Evolutionary conservation across 2,113 vertebrate species (phyloP), one percentile per base, ranked within the genome.

Genomic region (Orycteropus afer): DNA sequence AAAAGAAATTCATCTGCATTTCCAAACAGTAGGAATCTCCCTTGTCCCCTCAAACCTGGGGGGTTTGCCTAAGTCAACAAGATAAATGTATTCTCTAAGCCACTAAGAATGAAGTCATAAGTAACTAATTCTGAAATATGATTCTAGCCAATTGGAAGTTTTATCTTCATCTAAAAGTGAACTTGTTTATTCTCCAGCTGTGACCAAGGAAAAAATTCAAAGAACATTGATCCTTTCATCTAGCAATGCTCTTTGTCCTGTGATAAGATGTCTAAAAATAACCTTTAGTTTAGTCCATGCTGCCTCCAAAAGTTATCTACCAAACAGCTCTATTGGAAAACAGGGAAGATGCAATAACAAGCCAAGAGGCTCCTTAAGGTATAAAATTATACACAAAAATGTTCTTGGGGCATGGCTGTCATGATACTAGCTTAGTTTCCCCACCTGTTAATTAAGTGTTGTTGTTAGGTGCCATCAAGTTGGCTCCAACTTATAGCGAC

Each of bases 181-280:
- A 27, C 88, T 67, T 90, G 69, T 97, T 96, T 98, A 94, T 85
- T 88, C 94, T 96, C 79, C 79, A 79, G 5, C 83, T 91, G n/a
- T 89, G 96, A n/a, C 27, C 86, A 87, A 78, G 42, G 45, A 32
- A 57, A 71, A 94, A 63, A 85, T 93, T 47, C 89, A 86, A 59
- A 95, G 69, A 95, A 69, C 89, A 91, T 84, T 77, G 53, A 95
- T 91, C 94, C 40, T 90, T 96, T 84, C 8, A 32, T 92, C 92
- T 12, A 67, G 53, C 34, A 23, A n/a, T 3, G 67, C 15, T 65
- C 84, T 92, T 93, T 86, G 37, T 95, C 82, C 83, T 11, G 0
- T 78, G 34, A 69, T 25, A 89, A 42, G 6, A 15, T 92, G n/a
- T 63, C 77, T 94, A 4, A 90, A 89, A 91, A 6, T 90, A 95